Percentiles rank a stretch among this genome's conserved stretches.
Evolutionary conservation across 2,797 vertebrate genomes (phyloP).

Genomic region (Lophius americanus): DNA sequence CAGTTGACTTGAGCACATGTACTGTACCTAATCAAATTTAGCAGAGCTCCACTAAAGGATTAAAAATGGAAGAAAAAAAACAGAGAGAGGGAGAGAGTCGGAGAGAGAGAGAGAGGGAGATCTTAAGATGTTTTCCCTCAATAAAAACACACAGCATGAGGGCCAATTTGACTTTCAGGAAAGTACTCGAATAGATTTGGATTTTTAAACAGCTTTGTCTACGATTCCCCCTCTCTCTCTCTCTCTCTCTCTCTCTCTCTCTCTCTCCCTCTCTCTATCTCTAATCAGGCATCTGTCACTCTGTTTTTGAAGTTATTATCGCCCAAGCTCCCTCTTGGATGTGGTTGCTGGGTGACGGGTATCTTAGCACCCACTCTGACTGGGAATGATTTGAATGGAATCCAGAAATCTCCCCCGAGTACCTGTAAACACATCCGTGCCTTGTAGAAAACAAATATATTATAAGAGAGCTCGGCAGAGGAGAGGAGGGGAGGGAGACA

Average conservation of each 20-base stretch:
- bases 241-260: conserved; percentile 74
- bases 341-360: conserved; percentile 99
- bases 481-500: conserved; percentile 79
- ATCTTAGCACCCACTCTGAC: conserved; percentile 99
- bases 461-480: conserved; percentile 85
- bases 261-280: conserved; percentile 83
- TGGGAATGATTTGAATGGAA: conserved; percentile 99
- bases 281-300: conserved; percentile 99
- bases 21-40: conserved; percentile 94
- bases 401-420: conserved; percentile 99
- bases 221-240: conserved; percentile 81
- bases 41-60: conserved; percentile 89
- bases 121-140: neutral
- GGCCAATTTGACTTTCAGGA: conserved; percentile 93
- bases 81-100: neutral
- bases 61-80: conserved; percentile 74
- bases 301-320: conserved; percentile 99
- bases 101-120: neutral
- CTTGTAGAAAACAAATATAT: conserved; percentile 99
- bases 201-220: conserved; percentile 94
- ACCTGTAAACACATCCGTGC: conserved; percentile 99
- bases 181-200: conserved; percentile 97
- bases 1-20: conserved; percentile 91
- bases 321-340: conserved; percentile 99
- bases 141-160: conserved; percentile 62